Conservation (phyloP, 2,888 invertebrate species). For the Tenthredo mesomela region DNA sequence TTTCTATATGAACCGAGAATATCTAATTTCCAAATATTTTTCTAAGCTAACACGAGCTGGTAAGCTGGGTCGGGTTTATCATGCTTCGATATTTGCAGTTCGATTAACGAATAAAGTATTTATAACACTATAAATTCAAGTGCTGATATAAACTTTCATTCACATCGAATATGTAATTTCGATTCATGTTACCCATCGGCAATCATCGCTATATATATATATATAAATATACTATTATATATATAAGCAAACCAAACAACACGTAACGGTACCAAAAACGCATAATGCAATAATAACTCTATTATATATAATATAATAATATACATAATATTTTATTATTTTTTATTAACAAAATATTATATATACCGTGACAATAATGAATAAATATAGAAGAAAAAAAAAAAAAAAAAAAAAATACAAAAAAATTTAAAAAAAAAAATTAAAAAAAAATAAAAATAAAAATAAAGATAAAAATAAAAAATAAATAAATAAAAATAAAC, state of each 20-base stretch:
- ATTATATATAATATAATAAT: slow-evolving; percentile 72
- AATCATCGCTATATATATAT: slow-evolving; percentile 9
- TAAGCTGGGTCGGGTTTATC: not conserved
- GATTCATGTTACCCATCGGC: slow-evolving; percentile 36
- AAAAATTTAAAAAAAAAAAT: slow-evolving; percentile 68
- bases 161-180: slow-evolving; percentile 20
- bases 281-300: slow-evolving; percentile 77
- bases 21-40: not conserved
- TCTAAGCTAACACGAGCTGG: slow-evolving; percentile 44
- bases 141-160: not conserved
- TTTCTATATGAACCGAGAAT: not conserved
- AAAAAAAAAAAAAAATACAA: slow-evolving; percentile 73
- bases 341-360: slow-evolving; percentile 76
- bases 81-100: not conserved
- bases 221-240: not conserved
- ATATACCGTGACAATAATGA: slow-evolving; percentile 61
- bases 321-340: slow-evolving; percentile 78
- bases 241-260: slow-evolving; percentile 61
- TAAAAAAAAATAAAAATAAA: slow-evolving; percentile 74
- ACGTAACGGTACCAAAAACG: slow-evolving; percentile 77
- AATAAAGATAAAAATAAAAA: slow-evolving; percentile 72
- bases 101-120: not conserved
- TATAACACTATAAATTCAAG: slow-evolving; percentile 5
- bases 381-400: slow-evolving; percentile 71
- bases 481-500: slow-evolving; percentile 73